phyloP scores from a whole-genome alignment of 2,797 vertebrate species.

The Botia kubotai region DNA sequence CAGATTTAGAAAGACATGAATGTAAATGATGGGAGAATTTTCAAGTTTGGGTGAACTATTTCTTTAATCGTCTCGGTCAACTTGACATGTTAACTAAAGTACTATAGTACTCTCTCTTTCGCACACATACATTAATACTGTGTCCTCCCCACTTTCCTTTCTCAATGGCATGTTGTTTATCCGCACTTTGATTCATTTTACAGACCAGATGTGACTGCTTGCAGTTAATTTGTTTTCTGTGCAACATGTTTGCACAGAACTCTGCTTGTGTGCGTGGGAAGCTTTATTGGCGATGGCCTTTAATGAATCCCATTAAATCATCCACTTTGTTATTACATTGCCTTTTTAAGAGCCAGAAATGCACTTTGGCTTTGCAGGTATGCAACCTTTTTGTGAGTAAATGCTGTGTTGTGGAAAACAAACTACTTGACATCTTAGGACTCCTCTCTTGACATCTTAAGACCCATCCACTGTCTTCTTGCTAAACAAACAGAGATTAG shows the following conservation, averaged over 20 bases:
- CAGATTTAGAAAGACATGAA: no score
- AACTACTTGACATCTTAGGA: conserved; percentile 68
- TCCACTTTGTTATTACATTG: conserved; percentile 68
- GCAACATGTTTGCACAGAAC: conserved; percentile 55
- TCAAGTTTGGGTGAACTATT: not conserved
- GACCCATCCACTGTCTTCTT: conserved; percentile 19
- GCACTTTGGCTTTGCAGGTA: conserved; percentile 69
- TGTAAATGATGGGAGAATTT: not conserved
- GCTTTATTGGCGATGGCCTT: conserved; percentile 61
- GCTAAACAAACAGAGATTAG: conserved; percentile 65
- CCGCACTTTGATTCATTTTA: conserved; percentile 43
- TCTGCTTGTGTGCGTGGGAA: conserved; percentile 58
- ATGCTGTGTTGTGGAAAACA: conserved; percentile 73
- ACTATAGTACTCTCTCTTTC: not conserved
- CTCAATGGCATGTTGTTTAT: conserved; percentile 47
- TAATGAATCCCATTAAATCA: conserved; percentile 78
- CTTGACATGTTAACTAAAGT: not conserved
- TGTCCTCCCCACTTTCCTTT: conserved; percentile 34
- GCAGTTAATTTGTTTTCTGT: conserved; percentile 58
- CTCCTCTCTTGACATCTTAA: no score
- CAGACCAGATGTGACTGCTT: conserved; percentile 57
- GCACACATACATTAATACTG: not conserved
- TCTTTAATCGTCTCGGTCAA: conserved; percentile 13
- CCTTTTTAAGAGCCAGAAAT: conserved; percentile 72
- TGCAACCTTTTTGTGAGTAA: conserved; percentile 60